Conservation (phyloP, 2,888 invertebrate species). For the Drosophila mimica region DNA sequence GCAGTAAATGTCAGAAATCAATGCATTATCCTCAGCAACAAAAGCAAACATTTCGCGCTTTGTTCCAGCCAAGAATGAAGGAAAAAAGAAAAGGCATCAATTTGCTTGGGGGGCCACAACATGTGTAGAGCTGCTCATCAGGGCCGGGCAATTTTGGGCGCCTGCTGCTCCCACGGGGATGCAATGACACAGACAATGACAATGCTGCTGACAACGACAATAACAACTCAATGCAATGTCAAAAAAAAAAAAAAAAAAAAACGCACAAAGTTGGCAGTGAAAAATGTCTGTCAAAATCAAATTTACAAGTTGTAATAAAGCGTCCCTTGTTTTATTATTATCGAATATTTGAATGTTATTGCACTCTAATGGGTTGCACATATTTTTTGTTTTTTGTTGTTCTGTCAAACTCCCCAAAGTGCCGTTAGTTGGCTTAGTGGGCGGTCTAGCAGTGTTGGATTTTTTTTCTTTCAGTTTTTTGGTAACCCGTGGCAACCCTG, state of each 20-base stretch:
- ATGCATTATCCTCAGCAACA: constrained; percentile 68
- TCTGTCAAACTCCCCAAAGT: constrained; percentile 49
- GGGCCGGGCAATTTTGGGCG: constrained; percentile 53
- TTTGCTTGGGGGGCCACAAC: constrained; percentile 20
- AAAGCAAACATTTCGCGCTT: constrained; percentile 53
- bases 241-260: constrained; percentile 32
- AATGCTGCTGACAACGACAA: constrained; percentile 50
- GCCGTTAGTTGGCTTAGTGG: constrained; percentile 47
- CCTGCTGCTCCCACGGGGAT: constrained; percentile 74
- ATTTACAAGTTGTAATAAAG: constrained; percentile 57
- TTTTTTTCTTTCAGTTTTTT: constrained; percentile 1
- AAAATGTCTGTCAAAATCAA: constrained; percentile 66
- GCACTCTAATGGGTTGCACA: constrained; percentile 56
- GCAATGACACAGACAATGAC: constrained; percentile 70
- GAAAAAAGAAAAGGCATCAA: constrained; percentile 36
- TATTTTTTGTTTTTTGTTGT: constrained; percentile 13
- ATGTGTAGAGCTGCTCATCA: constrained; percentile 44
- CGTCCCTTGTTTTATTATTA: constrained; percentile 45
- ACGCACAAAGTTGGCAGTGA: constrained; percentile 39
- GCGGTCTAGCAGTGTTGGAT: constrained; percentile 45
- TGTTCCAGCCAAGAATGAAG: constrained; percentile 38
- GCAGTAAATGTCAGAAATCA: constrained; percentile 65
- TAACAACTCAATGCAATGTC: constrained; percentile 57
- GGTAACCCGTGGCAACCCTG: constrained; percentile 54
- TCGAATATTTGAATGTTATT: constrained; percentile 65